Evolutionary conservation across 2,797 vertebrate species (phyloP).

Genomic region (Ctenopoma multispine): DNA sequence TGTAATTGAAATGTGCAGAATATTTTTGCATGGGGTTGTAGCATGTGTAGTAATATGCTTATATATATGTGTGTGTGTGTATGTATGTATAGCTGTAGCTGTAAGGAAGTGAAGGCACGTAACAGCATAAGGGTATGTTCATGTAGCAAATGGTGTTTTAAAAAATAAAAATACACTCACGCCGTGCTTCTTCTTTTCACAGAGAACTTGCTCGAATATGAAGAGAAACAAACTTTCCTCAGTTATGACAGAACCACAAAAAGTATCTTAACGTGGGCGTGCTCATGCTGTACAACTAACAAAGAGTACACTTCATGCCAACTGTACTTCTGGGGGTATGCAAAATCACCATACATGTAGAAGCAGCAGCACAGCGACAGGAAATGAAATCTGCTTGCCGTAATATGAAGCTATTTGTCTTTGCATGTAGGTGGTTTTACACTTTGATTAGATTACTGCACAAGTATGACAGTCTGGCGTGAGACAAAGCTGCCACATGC

Average conservation of each 20-base stretch:
- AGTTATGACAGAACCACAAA: constrained; percentile 13
- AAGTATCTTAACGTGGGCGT: constrained; percentile 47
- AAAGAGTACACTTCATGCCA: constrained; percentile 41
- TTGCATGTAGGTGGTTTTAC: constrained; percentile 16
- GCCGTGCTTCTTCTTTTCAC: background rate
- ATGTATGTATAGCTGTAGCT: background rate
- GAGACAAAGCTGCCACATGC: constrained; percentile 27
- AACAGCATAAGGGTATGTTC: constrained; percentile 1
- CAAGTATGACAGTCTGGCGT: constrained; percentile 23
- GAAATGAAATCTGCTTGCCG: constrained; percentile 44
- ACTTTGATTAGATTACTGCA: constrained; percentile 40
- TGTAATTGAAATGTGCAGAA: background rate
- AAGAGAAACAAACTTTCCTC: constrained; percentile 53
- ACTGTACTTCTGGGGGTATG: constrained; percentile 48
- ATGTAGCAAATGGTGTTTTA: constrained; percentile 9
- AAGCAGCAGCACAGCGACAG: constrained; percentile 33
- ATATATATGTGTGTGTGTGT: no score
- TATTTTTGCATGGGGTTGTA: constrained; percentile 6
- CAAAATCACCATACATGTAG: constrained; percentile 45
- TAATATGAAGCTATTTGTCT: constrained; percentile 18
- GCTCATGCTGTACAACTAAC: constrained; percentile 45
- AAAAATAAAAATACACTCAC: constrained; percentile 14
- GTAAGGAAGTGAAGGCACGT: constrained; percentile 58
- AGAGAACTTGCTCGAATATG: background rate
- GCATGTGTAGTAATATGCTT: background rate